Percentiles rank a stretch among this genome's conserved stretches.
Evolutionary conservation across 2,888 invertebrate species (phyloP).

Genomic region (Lobophora halterata): DNA sequence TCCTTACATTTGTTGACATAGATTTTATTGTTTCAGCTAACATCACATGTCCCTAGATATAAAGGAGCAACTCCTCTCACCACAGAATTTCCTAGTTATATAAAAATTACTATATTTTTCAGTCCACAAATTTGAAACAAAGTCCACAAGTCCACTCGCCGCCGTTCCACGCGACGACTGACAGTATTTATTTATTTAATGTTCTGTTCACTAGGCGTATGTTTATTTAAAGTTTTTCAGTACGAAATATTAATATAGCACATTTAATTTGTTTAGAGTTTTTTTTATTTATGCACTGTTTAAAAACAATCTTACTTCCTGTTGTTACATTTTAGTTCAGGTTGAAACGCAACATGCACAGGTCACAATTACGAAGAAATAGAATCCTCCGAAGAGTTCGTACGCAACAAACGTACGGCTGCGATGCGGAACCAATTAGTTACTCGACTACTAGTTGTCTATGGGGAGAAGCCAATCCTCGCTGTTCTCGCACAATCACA

Average conservation of each 20-base stretch:
- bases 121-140: slow-evolving; percentile 80
- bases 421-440: slow-evolving; percentile 71
- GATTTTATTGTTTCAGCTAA: slow-evolving; percentile 47
- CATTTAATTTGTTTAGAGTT: slow-evolving; percentile 79
- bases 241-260: slow-evolving; percentile 73
- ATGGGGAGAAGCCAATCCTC: slow-evolving; percentile 80
- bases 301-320: slow-evolving; percentile 75
- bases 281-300: slow-evolving; percentile 76
- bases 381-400: slow-evolving; percentile 23
- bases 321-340: slow-evolving; percentile 74
- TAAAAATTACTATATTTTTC: slow-evolving; percentile 77
- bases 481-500: slow-evolving; percentile 53
- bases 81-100: slow-evolving; percentile 78
- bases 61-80: slow-evolving; percentile 77
- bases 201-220: slow-evolving; percentile 78
- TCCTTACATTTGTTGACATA: slow-evolving; percentile 56
- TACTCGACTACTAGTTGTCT: slow-evolving; percentile 73
- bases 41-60: slow-evolving; percentile 65
- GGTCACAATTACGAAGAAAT: slow-evolving; percentile 49
- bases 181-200: slow-evolving; percentile 63
- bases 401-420: slow-evolving; percentile 50
- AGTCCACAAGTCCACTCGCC: slow-evolving; percentile 75
- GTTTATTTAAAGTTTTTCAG: slow-evolving; percentile 74
- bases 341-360: slow-evolving; percentile 59
- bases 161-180: slow-evolving; percentile 53